Evolutionary conservation across 2,888 invertebrate species (phyloP).

Genomic region (Nomada hirtipes): DNA sequence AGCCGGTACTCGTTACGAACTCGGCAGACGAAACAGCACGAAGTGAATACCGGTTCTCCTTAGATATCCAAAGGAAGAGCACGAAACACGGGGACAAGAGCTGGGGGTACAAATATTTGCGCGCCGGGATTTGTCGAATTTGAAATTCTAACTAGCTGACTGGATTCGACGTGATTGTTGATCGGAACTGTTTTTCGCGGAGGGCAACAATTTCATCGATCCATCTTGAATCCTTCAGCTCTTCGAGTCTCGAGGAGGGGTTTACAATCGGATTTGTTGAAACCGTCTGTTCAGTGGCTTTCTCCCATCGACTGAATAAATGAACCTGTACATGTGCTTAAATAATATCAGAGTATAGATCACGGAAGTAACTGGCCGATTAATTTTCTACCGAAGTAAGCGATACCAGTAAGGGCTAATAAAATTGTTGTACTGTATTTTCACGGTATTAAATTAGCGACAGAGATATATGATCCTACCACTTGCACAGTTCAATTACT

Average conservation of each 20-base stretch:
- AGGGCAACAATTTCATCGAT: conserved; percentile 11
- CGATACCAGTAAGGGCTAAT: too few relatives aligned
- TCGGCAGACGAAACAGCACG: conserved; percentile 44
- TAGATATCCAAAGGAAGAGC: conserved; percentile 39
- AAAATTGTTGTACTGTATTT: too few relatives aligned
- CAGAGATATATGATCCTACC: too few relatives aligned
- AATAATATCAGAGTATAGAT: too few relatives aligned
- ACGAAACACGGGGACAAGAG: not conserved
- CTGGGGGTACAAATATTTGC: conserved; percentile 43
- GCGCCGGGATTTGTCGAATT: conserved; percentile 32
- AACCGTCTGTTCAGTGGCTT: not conserved
- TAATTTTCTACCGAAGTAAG: too few relatives aligned
- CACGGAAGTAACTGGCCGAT: too few relatives aligned
- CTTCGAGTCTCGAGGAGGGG: not conserved
- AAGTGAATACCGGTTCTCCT: conserved; percentile 42
- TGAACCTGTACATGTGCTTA: too few relatives aligned
- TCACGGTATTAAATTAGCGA: too few relatives aligned
- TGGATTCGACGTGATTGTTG: not conserved
- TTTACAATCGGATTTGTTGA: not conserved
- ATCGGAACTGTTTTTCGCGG: conserved; percentile 17
- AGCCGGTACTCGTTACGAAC: conserved; percentile 52
- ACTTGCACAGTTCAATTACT: too few relatives aligned
- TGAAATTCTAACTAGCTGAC: conserved; percentile 31
- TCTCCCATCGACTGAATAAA: too few relatives aligned
- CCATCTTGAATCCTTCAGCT: not conserved